phyloP scores from a whole-genome alignment of 1,140 invertebrate species.

The Proctacanthus coquilletti region DNA sequence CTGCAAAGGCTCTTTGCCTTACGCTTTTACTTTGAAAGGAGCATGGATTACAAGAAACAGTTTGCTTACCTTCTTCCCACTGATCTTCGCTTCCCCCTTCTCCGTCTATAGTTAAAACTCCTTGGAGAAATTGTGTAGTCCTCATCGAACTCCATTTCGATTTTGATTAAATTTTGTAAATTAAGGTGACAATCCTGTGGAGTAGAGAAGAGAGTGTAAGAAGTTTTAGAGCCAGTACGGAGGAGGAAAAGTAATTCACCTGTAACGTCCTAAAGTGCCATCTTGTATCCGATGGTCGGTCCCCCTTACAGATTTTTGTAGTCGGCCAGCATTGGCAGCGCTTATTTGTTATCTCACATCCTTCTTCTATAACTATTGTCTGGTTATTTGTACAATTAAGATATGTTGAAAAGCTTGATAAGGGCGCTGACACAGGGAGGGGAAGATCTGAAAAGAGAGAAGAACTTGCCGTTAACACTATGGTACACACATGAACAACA shows the following conservation, averaged over 20 bases:
- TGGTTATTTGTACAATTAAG: conserved; percentile 22
- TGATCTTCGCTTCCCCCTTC: conserved; percentile 26
- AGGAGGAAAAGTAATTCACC: conserved; percentile 9
- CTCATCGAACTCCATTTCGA: conserved; percentile 29
- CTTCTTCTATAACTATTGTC: conserved; percentile 20
- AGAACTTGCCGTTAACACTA: no score
- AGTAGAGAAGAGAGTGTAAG: not conserved
- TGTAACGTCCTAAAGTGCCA: conserved; percentile 28
- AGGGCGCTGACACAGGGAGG: no score
- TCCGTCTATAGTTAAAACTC: conserved; percentile 27
- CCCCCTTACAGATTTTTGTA: conserved; percentile 18
- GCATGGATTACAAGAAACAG: no score
- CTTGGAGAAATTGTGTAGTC: conserved; percentile 29
- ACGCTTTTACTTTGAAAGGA: no score
- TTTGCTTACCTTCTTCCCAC: conserved; percentile 18
- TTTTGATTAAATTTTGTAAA: conserved; percentile 27
- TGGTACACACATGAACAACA: no score
- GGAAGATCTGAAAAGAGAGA: no score
- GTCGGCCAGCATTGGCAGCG: conserved; percentile 27
- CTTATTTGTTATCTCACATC: conserved; percentile 28
- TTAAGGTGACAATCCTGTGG: conserved; percentile 27
- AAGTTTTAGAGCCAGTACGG: not conserved
- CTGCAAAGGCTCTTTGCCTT: no score
- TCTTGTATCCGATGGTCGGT: conserved; percentile 14
- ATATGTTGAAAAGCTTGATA: no score